Base-by-base conservation (phyloP, 2,113 vertebrate genomes). In the Equus przewalskii region DNA sequence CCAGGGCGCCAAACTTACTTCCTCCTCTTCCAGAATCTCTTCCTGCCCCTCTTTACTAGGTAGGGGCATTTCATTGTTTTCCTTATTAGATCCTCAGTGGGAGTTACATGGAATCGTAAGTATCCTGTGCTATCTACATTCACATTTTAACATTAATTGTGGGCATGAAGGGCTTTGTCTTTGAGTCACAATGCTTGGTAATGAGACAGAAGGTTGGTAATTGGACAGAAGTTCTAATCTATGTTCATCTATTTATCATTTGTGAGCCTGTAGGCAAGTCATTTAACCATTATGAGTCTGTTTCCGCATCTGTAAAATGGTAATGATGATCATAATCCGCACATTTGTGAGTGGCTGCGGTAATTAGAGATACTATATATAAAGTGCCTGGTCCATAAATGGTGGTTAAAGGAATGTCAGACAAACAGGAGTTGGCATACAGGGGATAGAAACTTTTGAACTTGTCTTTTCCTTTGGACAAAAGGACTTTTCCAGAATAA, bases 141-240 rank as follows among this genome's bases (percentile, higher is more conserved):
- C 96, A 60, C 56, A 49, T 89, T 93, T 91, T 72, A 67, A 44
- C 30, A 73, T 70, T 78, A 56, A 96, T 16, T 93, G 62, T 67
- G 60, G 30, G 21, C 30, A 51, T 44, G 62, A 92, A 83, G 51
- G 78, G 24, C 67, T 95, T 84, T 96, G 73, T 93, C 94, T 93
- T 89, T 69, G 69, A 87, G 44, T 79, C 90, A 51, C 62, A 69
- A 87, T 70, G 21, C 75, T 89, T 95, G 46, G 60, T 89, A 94
- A 93, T 75, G 58, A 96, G 91, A 79, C 2, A 33, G 81, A 94
- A 97, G 87, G 46, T 85, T 81, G 95, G 81, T 65, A 89, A 91
- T 95, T 93, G 93, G 91, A 75, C 67, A 62, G 65, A 90, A 70
- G 69, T 89, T 97, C 78, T 86, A 62, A 75, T 87, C 64, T 76